Evolutionary conservation across 2,113 vertebrate genomes (phyloP), one percentile per base, ranked within the genome.

Genomic region (Charina bottae): DNA sequence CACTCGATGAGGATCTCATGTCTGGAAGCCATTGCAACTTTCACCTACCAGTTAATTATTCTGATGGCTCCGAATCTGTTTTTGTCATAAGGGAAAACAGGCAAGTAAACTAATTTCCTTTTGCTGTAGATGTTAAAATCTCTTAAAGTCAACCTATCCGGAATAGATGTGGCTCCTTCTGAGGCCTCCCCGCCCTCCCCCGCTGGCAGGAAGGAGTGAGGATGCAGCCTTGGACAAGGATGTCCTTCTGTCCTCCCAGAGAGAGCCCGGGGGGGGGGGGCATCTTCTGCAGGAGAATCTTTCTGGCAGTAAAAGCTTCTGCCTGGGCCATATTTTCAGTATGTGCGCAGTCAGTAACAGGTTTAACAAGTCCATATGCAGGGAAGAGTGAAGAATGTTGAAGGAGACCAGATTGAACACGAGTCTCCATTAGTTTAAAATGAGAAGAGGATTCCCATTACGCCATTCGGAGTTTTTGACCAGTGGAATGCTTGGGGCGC

Each of bases 291-390:
- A 92, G 0, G 0, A 90, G 95, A 94, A 92, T 93, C 64, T 92
- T 21, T 21, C 46, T 89, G 55, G 88, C n/a, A 90, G 68, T 59
- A 94, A 84, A 94, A 64, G 91, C 91, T 46, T 93, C 85, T 90
- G 7, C 4, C 87, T n/a, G 89, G 90, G 17, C 0, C 84, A 11
- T 0, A 83, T 17, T 93, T 92, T 33, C 72, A 90, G 92, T 87
- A 59, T 19, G 90, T 93, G 92, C 42, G 85, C 12, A 11, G 62
- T 55, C 90, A 93, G 2, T 0, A 94, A 93, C 89, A 46, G 7
- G 33, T 90, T 93, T 93, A 90, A 60, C 55, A 90, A 92, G 46
- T 6, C 56, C 87, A 56, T 86, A 90, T 85, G 89, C 26, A 84
- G 24, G 90, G 17, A 85, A 5, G 7, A 49, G 17, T 59, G 4